Evolutionary conservation across 2,888 invertebrate genomes (phyloP).

Genomic region (Eupithecia exiguata): DNA sequence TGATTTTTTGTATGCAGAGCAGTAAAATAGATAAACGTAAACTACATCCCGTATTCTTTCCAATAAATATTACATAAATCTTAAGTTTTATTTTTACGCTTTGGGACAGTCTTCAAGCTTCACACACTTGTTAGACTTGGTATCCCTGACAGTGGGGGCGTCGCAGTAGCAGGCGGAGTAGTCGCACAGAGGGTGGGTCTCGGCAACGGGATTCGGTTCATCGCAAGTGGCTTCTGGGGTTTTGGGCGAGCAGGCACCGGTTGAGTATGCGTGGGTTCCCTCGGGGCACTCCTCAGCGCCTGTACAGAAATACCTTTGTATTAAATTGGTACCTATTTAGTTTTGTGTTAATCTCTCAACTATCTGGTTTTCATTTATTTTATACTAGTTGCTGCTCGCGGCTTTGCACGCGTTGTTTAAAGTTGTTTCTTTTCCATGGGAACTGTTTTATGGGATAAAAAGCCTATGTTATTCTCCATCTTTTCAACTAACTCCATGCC

Average conservation of each 20-base stretch:
- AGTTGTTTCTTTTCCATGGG: no score
- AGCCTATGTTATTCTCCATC: no score
- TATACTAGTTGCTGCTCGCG: no score
- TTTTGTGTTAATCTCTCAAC: no score
- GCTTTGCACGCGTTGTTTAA: no score
- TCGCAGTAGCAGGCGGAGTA: slow-evolving; percentile 63
- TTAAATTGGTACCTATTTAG: no score
- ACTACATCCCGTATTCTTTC: no score
- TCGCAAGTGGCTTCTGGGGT: slow-evolving; percentile 64
- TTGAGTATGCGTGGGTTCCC: slow-evolving; percentile 47
- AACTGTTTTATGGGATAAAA: no score
- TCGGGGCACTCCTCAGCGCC: slow-evolving; percentile 33
- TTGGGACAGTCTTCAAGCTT: slow-evolving; percentile 57
- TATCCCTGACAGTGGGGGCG: slow-evolving; percentile 59
- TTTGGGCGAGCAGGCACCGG: slow-evolving; percentile 53
- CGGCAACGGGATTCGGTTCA: slow-evolving; percentile 52
- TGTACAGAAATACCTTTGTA: slow-evolving; percentile 7
- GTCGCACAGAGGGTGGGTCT: slow-evolving; percentile 50
- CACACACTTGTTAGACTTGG: slow-evolving; percentile 55
- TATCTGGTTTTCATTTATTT: no score
- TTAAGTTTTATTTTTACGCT: background rate
- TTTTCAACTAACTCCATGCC: no score
- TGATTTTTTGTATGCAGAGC: background rate
- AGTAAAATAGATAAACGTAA: background rate
- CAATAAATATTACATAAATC: no score